These are phyloP conservation scores for Spongilla lacustris DNA, from an alignment of 37 sponge, comb jelly and placozoan species.

Conservation along the genomic window DNA sequence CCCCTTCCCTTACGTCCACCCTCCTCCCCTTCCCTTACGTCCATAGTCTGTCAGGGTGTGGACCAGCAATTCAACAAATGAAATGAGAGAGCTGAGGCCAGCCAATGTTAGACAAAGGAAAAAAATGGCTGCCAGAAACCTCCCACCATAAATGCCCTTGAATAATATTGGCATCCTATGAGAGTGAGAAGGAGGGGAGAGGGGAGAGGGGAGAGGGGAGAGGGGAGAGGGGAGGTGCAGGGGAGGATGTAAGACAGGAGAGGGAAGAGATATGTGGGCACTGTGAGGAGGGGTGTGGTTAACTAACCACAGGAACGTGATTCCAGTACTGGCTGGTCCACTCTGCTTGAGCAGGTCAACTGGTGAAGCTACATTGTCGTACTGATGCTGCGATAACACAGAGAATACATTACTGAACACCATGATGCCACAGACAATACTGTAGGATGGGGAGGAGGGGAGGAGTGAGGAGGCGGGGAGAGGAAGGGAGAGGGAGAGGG, in stretches of 20 bases:
- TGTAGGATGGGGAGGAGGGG: slow-evolving; percentile 12
- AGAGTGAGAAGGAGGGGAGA: not conserved
- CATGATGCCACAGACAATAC: slow-evolving; percentile 80
- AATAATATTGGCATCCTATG: slow-evolving; percentile 87
- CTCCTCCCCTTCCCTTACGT: slow-evolving; percentile 28
- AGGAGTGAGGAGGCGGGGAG: not conserved
- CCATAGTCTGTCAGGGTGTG: slow-evolving; percentile 76
- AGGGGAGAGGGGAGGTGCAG: not conserved
- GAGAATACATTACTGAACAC: slow-evolving; percentile 79
- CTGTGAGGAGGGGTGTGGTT: slow-evolving; percentile 21
- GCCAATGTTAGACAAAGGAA: slow-evolving; percentile 83
- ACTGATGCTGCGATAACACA: slow-evolving; percentile 22
- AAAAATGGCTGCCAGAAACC: slow-evolving; percentile 68
- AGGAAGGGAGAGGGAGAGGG: not conserved
- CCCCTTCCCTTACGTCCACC: not conserved
- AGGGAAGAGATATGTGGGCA: too few species aligned
- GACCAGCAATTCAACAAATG: slow-evolving; percentile 67
- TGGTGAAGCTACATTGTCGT: slow-evolving; percentile 1
- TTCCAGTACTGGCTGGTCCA: slow-evolving; percentile 85
- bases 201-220: not conserved
- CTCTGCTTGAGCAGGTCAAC: slow-evolving; percentile 56
- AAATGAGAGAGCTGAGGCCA: slow-evolving; percentile 84
- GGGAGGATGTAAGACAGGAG: too few species aligned
- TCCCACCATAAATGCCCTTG: slow-evolving; percentile 46
- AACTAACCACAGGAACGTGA: slow-evolving; percentile 88